Percentiles rank a stretch among this genome's conserved stretches.
phyloP scores from a whole-genome alignment of 1,140 invertebrate species.

The Drosophila pectinifera region DNA sequence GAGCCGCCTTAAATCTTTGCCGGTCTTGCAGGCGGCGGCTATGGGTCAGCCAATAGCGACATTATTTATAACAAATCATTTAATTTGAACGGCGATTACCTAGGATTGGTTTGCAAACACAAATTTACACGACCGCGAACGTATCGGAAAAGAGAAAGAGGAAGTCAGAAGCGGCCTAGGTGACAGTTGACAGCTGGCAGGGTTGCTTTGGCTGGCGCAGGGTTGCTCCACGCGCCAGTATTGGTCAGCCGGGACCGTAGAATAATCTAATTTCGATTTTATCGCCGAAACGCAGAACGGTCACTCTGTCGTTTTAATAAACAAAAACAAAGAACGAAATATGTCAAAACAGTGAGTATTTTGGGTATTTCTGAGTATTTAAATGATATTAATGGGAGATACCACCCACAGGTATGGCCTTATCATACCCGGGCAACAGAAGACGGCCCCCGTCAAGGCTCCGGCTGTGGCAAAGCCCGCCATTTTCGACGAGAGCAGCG shows the following conservation, averaged over 20 bases:
- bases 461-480: slow-evolving; percentile 60
- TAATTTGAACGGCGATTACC: slow-evolving; percentile 74
- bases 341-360: slow-evolving; percentile 81
- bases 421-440: slow-evolving; percentile 75
- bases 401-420: slow-evolving; percentile 69
- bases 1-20: slow-evolving; percentile 53
- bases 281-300: not conserved
- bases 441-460: slow-evolving; percentile 40
- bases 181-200: slow-evolving; percentile 67
- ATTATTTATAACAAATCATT: slow-evolving; percentile 43
- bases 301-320: slow-evolving; percentile 1
- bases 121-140: slow-evolving; percentile 84
- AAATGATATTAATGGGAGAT: not conserved
- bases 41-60: slow-evolving; percentile 1
- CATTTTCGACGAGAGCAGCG: slow-evolving; percentile 85
- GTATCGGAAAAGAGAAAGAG: slow-evolving; percentile 82
- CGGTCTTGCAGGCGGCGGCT: no score
- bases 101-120: slow-evolving; percentile 84
- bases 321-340: slow-evolving; percentile 26
- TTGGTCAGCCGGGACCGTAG: not conserved
- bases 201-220: slow-evolving; percentile 32
- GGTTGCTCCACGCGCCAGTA: slow-evolving; percentile 6
- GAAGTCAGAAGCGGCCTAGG: slow-evolving; percentile 69
- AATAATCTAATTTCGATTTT: not conserved
- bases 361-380: not conserved